Evolutionary conservation across 2,797 vertebrate genomes (phyloP).

Genomic region (Phyllotis vaccarum): DNA sequence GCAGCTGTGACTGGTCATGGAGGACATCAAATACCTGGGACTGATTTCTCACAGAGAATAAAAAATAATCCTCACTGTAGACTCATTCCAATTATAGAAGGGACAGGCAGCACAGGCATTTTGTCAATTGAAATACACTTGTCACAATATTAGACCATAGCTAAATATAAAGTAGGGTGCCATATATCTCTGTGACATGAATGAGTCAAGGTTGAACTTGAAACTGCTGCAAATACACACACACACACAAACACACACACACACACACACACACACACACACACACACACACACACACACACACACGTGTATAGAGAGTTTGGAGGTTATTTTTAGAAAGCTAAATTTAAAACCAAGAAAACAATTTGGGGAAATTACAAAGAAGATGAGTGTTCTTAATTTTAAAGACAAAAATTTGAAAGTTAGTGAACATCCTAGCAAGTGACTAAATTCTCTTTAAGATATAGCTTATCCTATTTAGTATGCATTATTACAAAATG

Average conservation of each 20-base stretch:
- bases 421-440: not conserved
- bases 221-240: not conserved
- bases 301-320: not conserved
- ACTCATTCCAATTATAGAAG: not conserved
- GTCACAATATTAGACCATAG: not conserved
- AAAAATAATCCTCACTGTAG: not conserved
- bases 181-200: not conserved
- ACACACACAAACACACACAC: not conserved
- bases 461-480: not conserved
- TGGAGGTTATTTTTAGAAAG: not conserved
- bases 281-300: not conserved
- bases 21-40: not conserved
- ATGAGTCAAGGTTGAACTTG: not conserved
- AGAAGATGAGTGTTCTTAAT: not conserved
- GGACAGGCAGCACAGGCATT: not conserved
- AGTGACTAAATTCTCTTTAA: not conserved
- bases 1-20: not conserved
- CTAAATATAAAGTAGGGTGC: not conserved
- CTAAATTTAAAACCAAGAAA: not conserved
- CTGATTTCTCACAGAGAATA: not conserved
- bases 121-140: constrained; percentile 3
- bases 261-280: not conserved
- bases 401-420: not conserved
- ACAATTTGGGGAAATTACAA: not conserved
- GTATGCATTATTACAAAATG: not conserved